These are phyloP conservation scores for Eupithecia subfuscata DNA, from an alignment of 2,888 invertebrate species.

Conservation along the genomic window DNA sequence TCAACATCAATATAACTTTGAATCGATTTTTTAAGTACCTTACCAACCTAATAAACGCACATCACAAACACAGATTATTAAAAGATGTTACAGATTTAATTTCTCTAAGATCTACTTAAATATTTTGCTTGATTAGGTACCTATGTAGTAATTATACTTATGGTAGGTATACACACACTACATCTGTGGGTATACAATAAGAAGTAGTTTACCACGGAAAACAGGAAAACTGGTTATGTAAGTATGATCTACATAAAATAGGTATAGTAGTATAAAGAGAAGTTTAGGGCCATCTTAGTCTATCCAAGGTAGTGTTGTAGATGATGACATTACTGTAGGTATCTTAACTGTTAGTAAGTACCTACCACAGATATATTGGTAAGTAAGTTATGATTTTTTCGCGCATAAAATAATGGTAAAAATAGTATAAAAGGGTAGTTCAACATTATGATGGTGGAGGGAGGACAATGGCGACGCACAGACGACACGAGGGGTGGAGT, in stretches of 20 bases:
- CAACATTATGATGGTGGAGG: not conserved
- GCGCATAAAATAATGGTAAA: not conserved
- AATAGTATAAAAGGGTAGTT: not conserved
- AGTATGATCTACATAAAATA: not conserved
- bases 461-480: not conserved
- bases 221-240: not conserved
- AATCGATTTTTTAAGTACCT: not conserved
- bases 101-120: not conserved
- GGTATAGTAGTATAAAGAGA: no score
- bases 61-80: constrained; percentile 3
- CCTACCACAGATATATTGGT: no score
- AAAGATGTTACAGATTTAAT: not conserved
- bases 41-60: not conserved
- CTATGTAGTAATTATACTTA: not conserved
- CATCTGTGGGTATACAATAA: no score
- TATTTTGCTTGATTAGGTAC: not conserved
- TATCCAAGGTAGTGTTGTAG: no score
- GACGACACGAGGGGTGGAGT: not conserved
- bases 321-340: no score
- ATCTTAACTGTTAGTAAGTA: no score
- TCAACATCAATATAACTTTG: not conserved
- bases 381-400: not conserved
- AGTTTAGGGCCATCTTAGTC: no score
- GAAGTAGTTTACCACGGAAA: not conserved
- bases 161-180: not conserved